These are phyloP conservation scores for Ceratina japonica DNA, from an alignment of 1,140 invertebrate genomes.

Conservation along the genomic window DNA sequence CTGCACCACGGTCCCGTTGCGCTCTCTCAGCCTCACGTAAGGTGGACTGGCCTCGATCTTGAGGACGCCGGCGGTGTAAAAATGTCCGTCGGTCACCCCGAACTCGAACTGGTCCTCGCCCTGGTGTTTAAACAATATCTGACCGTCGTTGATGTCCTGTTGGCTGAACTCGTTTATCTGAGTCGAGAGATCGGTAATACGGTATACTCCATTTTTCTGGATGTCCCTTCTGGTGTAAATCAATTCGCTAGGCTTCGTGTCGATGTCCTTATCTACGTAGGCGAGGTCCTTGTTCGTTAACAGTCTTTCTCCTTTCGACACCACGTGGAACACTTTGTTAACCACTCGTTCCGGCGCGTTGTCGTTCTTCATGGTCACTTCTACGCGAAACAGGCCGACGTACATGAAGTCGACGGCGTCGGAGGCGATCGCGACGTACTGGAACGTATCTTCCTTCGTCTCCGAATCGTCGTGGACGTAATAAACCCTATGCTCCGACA, in stretches of 20 bases:
- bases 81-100: conserved; percentile 90
- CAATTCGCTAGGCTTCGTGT: conserved; percentile 89
- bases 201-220: conserved; percentile 88
- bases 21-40: conserved; percentile 86
- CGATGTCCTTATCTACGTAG: conserved; percentile 90
- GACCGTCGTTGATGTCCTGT: conserved; percentile 88
- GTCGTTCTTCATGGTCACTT: conserved; percentile 92
- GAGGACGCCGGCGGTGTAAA: conserved; percentile 85
- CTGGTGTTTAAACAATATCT: conserved; percentile 90
- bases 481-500: conserved; percentile 85
- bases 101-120: conserved; percentile 88
- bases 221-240: conserved; percentile 88
- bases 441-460: conserved; percentile 87
- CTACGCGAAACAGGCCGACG: conserved; percentile 88
- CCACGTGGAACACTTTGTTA: conserved; percentile 90
- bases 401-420: conserved; percentile 90
- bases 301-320: conserved; percentile 87
- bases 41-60: conserved; percentile 90
- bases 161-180: conserved; percentile 90
- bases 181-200: conserved; percentile 81
- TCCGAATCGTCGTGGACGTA: conserved; percentile 95
- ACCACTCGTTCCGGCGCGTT: conserved; percentile 89
- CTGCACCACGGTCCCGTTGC: conserved; percentile 87
- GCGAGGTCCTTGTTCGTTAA: conserved; percentile 88
- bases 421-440: conserved; percentile 88